Conservation (phyloP, 2,113 vertebrate species). For the Xenopus borealis region DNA sequence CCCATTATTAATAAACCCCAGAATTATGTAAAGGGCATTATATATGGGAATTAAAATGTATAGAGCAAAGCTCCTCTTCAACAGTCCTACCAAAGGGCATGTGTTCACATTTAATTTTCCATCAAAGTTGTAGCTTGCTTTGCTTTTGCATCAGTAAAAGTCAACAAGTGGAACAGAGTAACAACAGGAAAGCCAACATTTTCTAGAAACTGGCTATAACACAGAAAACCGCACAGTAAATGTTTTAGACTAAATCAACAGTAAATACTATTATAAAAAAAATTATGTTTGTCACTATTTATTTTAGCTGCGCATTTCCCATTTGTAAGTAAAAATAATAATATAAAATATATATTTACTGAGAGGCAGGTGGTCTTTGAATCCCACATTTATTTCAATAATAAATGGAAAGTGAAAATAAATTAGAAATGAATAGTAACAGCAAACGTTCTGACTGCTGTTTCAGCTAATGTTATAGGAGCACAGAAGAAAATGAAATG, state of each 20-base stretch:
- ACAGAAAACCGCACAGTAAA: background rate
- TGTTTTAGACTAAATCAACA: background rate
- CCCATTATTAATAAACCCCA: too few relatives aligned
- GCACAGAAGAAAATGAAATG: conserved; percentile 17
- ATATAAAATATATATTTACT: background rate
- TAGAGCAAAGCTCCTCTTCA: too few relatives aligned
- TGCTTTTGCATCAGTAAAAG: too few relatives aligned
- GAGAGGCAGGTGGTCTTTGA: background rate
- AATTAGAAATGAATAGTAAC: background rate
- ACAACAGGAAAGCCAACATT: too few relatives aligned
- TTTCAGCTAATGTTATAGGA: conserved; percentile 3
- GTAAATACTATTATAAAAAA: background rate
- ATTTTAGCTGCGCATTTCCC: background rate
- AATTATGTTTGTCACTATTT: background rate
- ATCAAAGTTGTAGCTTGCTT: too few relatives aligned
- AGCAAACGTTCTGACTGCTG: background rate
- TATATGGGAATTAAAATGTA: too few relatives aligned
- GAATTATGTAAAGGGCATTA: too few relatives aligned
- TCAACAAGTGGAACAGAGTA: too few relatives aligned
- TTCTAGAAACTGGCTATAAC: too few relatives aligned
- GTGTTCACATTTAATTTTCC: too few relatives aligned
- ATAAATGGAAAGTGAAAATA: background rate
- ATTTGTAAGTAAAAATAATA: background rate
- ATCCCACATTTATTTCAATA: background rate
- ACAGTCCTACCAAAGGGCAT: too few relatives aligned